Base-by-base conservation (phyloP, 2,113 vertebrate genomes). In the Rhipidura dahli region DNA sequence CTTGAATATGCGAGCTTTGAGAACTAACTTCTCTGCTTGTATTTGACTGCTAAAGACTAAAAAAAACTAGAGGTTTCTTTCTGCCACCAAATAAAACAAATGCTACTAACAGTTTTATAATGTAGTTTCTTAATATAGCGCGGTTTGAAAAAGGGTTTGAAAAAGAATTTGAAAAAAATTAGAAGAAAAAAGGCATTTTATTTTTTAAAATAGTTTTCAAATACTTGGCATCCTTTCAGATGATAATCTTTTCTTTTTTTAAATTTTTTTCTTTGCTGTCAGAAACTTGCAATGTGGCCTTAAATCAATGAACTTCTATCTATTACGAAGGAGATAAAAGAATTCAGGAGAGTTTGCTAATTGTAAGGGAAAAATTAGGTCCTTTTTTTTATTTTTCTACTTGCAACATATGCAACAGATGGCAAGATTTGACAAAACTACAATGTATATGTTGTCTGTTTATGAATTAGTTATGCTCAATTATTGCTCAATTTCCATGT, bases 141-240 rank as follows among this genome's bases (percentile, higher is more conserved):
- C 53, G 13, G 42, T 30, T 71, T 96, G 61, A 90, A 96, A 69
- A 13, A 53, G 6, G 21, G 42, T 30, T 71, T 96, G 61, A 90
- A 96, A 69, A 13, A 53, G 6, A 19, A 73, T 73, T 83, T 14
- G 13, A 73, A 85, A 83, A 83, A 27, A 69, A 59, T 69, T 59
- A 57, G 50, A 82, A 87, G 49, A 89, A 61, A 64, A 53, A 51
- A 89, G 44, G 2, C 11, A 69, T 96, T 93, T 96, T 65, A 22
- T 66, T 81, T 73, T 76, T 71, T 81, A 2, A 7, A 69, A 76
- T 75, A 45, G 18, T 72, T 83, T 82, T 91, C 63, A 93, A 92
- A 90, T 91, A n/a, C 47, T 97, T 97, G 92, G 16, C 84, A 94
- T 69, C 31, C 56, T 77, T 75, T 97, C 82, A 95, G 56, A 53